Evolutionary conservation across 2,888 invertebrate species (phyloP), one percentile per base, ranked within the genome.

Genomic region (Venusia cambrica): DNA sequence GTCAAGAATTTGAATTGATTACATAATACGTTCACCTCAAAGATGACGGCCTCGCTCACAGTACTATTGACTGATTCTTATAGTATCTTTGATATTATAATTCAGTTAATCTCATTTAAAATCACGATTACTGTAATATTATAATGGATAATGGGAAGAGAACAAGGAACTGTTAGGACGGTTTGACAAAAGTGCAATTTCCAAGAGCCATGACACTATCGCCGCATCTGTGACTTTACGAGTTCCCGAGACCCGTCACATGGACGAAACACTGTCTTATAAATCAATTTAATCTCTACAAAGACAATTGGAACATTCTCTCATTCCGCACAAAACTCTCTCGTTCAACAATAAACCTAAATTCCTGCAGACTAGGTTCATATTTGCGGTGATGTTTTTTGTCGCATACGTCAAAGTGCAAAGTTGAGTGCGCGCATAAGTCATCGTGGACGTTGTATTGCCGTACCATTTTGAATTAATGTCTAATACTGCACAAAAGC

Each of bases 231-330:
- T 22, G 24, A 12, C 21, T 79, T 79, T 79, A 80, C 73, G 78
- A 78, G 51, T 62, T 56, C 48, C 73, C 65, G 39, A 62, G 75
- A 75, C 77, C 55, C 61, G 55, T 58, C 59, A 69, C 72, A 74
- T 73, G 69, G 73, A 77, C 74, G 66, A 53, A 70, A 68, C 56
- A 49, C 63, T 67, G 68, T 62, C 73, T 44, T 65, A 73, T 85
- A 84, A 84, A 84, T 84, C 81, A 84, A 75, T 78, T 78, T 80
- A 75, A 77, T 79, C 73, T 70, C 55, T 45, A 58, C 64, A 64
- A 74, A 81, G 81, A 83, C 81, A 83, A 81, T 83, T 72, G 73
- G 65, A 56, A 59, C 51, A 48, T 51, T 57, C 45, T 45, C 45
- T 47, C 49, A 22, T 33, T 53, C 45, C 47, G 48, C 45, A 40